Evolutionary conservation across 2,113 vertebrate species (phyloP).

Genomic region (Microcebus ravelobensis): DNA sequence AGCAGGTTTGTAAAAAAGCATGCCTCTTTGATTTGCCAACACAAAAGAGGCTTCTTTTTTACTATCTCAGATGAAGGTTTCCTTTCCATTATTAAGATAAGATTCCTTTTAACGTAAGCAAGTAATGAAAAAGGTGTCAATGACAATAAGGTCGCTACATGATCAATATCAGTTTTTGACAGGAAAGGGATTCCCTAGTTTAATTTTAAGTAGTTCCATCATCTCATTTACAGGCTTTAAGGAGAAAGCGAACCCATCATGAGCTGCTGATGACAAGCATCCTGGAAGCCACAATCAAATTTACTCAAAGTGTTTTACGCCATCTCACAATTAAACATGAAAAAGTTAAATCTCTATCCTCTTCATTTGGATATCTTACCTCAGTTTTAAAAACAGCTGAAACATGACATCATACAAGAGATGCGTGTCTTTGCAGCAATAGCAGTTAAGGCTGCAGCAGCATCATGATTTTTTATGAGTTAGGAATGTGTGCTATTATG

Average conservation of each 20-base stretch:
- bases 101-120: neutral
- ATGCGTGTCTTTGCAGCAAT: neutral
- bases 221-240: slow-evolving; percentile 41
- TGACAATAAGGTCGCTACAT: neutral
- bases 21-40: neutral
- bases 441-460: neutral
- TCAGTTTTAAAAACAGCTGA: neutral
- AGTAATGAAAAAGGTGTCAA: neutral
- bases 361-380: slow-evolving; percentile 26
- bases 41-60: neutral
- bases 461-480: neutral
- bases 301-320: neutral
- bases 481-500: neutral
- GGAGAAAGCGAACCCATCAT: slow-evolving; percentile 27
- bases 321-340: slow-evolving; percentile 48
- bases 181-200: slow-evolving; percentile 18
- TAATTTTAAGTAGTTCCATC: slow-evolving; percentile 43
- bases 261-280: slow-evolving; percentile 25
- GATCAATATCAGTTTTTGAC: neutral
- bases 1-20: neutral
- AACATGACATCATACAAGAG: neutral
- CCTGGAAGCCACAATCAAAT: slow-evolving; percentile 64
- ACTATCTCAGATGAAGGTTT: neutral
- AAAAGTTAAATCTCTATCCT: slow-evolving; percentile 50
- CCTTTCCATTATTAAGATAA: neutral